A percentile compares a stretch with the other conserved stretches of the same genome.
Conservation (phyloP, 2,797 vertebrate species). For the Paratrypauchen microcephalus region DNA sequence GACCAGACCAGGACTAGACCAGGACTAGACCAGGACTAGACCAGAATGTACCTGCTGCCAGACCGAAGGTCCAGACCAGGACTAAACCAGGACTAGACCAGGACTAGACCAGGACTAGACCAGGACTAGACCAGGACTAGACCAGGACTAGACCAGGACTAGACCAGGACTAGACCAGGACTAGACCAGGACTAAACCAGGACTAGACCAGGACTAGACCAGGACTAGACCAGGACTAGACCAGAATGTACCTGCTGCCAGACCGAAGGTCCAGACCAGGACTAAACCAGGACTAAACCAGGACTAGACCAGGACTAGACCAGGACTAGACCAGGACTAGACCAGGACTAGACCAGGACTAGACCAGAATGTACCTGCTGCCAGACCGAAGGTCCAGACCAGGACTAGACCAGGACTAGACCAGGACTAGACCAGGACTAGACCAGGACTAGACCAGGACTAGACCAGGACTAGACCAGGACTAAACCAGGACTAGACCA, state of each 20-base stretch:
- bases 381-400: too few species aligned
- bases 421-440: background rate
- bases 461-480: background rate
- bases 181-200: background rate
- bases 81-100: background rate
- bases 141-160: background rate
- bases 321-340: background rate
- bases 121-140: background rate
- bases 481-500: background rate
- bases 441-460: background rate
- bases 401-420: background rate
- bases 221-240: background rate
- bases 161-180: background rate
- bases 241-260: too few species aligned
- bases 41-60: too few species aligned
- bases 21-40: background rate
- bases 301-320: background rate
- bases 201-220: background rate
- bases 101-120: background rate
- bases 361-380: too few species aligned
- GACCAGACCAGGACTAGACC: constrained; percentile 17
- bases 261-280: background rate
- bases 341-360: background rate
- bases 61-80: background rate
- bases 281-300: background rate